Conservation (phyloP, 2,888 invertebrate genomes). For the Rhogogaster chlorosoma region DNA sequence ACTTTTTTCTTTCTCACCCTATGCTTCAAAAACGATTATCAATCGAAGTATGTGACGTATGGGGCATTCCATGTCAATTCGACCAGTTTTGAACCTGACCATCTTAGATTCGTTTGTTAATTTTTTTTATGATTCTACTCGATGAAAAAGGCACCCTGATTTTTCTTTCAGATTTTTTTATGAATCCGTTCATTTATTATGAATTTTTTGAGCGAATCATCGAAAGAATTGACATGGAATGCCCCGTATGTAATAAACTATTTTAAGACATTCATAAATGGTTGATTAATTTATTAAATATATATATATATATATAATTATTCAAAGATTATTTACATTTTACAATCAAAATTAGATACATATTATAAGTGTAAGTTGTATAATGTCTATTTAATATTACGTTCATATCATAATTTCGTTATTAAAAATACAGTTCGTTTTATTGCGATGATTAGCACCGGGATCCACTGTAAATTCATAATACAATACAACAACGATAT, state of each 20-base stretch:
- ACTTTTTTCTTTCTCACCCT: not conserved
- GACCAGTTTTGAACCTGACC: no score
- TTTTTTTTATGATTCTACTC: no score
- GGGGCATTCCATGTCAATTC: no score
- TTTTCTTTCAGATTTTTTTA: no score
- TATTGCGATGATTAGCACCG: slow-evolving; percentile 22
- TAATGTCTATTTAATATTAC: not conserved
- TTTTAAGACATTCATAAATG: not conserved
- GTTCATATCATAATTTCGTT: not conserved
- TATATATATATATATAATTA: slow-evolving; percentile 8
- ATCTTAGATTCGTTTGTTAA: no score
- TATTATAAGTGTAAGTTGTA: not conserved
- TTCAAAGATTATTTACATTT: slow-evolving; percentile 51
- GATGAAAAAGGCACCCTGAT: no score
- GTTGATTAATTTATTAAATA: slow-evolving; percentile 51
- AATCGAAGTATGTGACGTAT: not conserved
- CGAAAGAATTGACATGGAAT: no score
- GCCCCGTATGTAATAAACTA: not conserved
- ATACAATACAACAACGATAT: not conserved
- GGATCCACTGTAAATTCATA: not conserved
- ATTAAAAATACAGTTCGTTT: not conserved
- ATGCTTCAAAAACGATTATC: not conserved
- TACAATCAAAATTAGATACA: slow-evolving; percentile 29
- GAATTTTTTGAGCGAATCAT: no score
- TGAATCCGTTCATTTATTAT: no score